A percentile compares a stretch with the other conserved stretches of the same genome.
Conservation (phyloP, 2,888 invertebrate genomes). For the Dicyrtomina minuta region DNA sequence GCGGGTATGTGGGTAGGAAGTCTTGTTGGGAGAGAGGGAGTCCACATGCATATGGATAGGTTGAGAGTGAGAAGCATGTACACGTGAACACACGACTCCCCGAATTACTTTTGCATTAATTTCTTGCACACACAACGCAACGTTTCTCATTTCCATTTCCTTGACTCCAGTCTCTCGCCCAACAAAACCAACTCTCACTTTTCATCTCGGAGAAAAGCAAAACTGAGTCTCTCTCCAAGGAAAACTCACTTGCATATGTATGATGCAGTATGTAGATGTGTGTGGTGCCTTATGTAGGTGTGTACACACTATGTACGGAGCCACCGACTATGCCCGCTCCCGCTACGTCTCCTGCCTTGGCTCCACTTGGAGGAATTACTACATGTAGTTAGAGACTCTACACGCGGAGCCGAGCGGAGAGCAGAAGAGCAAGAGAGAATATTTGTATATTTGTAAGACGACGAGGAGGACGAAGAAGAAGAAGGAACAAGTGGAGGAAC, state of each 20-base stretch:
- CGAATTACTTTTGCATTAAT: conserved; percentile 52
- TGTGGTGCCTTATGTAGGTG: conserved; percentile 6
- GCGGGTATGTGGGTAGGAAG: no score
- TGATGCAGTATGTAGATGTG: conserved; percentile 31
- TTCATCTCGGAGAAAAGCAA: conserved; percentile 31
- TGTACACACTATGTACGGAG: not conserved
- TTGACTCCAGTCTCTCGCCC: conserved; percentile 21
- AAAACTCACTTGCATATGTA: conserved; percentile 35
- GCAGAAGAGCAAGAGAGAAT: not conserved
- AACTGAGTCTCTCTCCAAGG: conserved; percentile 18
- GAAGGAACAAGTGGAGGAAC: not conserved
- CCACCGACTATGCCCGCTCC: not conserved
- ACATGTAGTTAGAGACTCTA: not conserved
- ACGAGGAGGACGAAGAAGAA: not conserved
- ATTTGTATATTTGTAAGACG: not conserved
- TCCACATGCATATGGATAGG: conserved; percentile 29
- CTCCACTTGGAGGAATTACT: no score
- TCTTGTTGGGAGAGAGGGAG: conserved; percentile 16
- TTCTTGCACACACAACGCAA: conserved; percentile 46
- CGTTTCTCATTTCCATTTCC: conserved; percentile 43
- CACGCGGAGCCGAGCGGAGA: no score
- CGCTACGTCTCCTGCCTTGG: no score
- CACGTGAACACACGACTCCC: conserved; percentile 32
- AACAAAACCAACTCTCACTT: conserved; percentile 34
- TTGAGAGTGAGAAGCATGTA: conserved; percentile 26